Percentiles rank a stretch among this genome's conserved stretches.
Evolutionary conservation across 2,888 invertebrate species (phyloP).

Genomic region (Meiosimyza decipiens): DNA sequence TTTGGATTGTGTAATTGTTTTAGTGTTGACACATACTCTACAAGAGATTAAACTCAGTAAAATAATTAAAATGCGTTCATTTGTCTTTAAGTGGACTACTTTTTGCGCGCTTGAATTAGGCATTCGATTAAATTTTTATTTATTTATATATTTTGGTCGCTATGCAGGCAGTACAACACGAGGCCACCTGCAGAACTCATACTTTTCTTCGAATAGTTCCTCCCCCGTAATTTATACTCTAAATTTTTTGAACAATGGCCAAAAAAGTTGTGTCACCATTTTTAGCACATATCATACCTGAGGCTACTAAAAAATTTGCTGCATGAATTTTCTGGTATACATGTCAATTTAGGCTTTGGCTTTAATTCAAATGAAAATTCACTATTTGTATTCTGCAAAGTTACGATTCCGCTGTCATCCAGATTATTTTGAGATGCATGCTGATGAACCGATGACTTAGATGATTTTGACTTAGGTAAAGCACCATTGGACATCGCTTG

Average conservation of each 20-base stretch:
- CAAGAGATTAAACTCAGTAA: too few species aligned
- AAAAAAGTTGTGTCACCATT: too few species aligned
- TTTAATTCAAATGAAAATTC: slow-evolving; percentile 45
- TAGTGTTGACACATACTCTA: too few species aligned
- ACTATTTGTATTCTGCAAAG: slow-evolving; percentile 38
- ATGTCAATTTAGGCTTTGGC: slow-evolving; percentile 46
- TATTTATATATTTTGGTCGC: too few species aligned
- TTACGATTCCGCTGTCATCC: slow-evolving; percentile 26
- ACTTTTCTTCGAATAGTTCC: neutral
- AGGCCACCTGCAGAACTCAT: too few species aligned
- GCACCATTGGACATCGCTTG: slow-evolving; percentile 44
- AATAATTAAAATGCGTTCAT: too few species aligned
- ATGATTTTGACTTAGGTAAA: slow-evolving; percentile 39
- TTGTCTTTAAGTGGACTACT: too few species aligned
- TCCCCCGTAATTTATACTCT: neutral
- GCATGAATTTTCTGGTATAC: slow-evolving; percentile 45
- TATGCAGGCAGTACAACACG: too few species aligned
- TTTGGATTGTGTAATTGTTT: too few species aligned
- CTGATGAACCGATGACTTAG: slow-evolving; percentile 37
- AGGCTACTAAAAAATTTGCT: slow-evolving; percentile 40
- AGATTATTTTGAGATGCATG: slow-evolving; percentile 3
- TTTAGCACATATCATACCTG: slow-evolving; percentile 33
- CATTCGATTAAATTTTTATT: too few species aligned
- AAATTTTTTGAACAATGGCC: too few species aligned
- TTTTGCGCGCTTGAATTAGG: too few species aligned